Percentiles rank a stretch among this genome's conserved stretches.
Evolutionary conservation across 2,797 vertebrate genomes (phyloP).

Genomic region (Galaxias olidus): DNA sequence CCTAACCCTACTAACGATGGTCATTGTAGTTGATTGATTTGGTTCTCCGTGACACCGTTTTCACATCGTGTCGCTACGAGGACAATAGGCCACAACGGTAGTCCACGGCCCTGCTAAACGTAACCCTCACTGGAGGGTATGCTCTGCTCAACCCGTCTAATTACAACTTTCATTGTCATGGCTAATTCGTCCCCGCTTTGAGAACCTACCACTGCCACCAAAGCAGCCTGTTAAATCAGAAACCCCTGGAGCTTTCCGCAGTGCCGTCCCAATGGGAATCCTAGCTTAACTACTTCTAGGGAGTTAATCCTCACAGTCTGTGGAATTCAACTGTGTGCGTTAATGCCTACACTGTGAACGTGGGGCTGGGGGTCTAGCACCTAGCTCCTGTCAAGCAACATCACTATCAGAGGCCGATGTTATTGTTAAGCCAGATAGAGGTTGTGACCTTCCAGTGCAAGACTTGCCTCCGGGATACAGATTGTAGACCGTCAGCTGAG

Average conservation of each 20-base stretch:
- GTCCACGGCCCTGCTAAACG: slow-evolving; percentile 11
- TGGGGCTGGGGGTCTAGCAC: slow-evolving; percentile 18
- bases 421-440: neutral
- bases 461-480: neutral
- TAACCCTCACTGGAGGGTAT: slow-evolving; percentile 34
- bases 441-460: slow-evolving; percentile 7
- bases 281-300: slow-evolving; percentile 49
- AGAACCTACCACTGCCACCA: slow-evolving; percentile 6
- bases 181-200: slow-evolving; percentile 26
- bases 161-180: slow-evolving; percentile 58
- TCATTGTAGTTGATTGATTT: neutral
- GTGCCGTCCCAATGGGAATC: slow-evolving; percentile 37
- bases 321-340: slow-evolving; percentile 48
- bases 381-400: slow-evolving; percentile 52
- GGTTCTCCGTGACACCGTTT: neutral
- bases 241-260: slow-evolving; percentile 26
- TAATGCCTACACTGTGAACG: slow-evolving; percentile 18
- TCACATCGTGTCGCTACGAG: neutral
- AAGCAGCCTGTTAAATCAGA: slow-evolving; percentile 24
- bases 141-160: slow-evolving; percentile 51
- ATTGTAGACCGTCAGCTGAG: neutral
- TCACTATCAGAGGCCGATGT: slow-evolving; percentile 52
- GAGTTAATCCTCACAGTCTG: slow-evolving; percentile 52
- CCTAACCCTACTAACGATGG: neutral
- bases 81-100: neutral